phyloP scores from a whole-genome alignment of 1,140 invertebrate species.

The Zaprionus davidi region DNA sequence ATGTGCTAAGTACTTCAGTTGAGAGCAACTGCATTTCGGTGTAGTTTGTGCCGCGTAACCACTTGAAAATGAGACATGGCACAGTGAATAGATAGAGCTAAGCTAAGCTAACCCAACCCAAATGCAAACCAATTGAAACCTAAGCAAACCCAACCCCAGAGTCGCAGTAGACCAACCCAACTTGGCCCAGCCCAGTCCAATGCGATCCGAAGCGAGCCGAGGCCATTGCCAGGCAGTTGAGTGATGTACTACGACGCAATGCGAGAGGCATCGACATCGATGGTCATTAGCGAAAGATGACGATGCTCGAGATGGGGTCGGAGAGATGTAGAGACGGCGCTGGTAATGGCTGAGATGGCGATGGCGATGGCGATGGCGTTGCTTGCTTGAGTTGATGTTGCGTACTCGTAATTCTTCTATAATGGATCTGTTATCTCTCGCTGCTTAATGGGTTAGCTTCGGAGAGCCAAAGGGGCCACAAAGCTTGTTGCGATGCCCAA shows the following conservation, averaged over 20 bases:
- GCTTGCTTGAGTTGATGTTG: slow-evolving; percentile 52
- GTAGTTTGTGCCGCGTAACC: slow-evolving; percentile 46
- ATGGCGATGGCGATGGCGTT: slow-evolving; percentile 18
- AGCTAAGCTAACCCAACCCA: background rate
- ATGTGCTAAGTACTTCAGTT: background rate
- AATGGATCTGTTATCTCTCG: slow-evolving; percentile 80
- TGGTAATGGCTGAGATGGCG: background rate
- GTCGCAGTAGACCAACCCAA: slow-evolving; percentile 1
- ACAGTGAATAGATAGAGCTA: slow-evolving; percentile 24
- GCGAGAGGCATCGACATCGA: slow-evolving; percentile 60
- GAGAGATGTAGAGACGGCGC: too few species aligned
- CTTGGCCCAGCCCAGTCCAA: slow-evolving; percentile 1
- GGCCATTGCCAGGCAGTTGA: slow-evolving; percentile 49
- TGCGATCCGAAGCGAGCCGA: slow-evolving; percentile 5
- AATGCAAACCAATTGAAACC: background rate
- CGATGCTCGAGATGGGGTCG: slow-evolving; percentile 45
- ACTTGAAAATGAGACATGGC: slow-evolving; percentile 64
- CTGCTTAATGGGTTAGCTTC: slow-evolving; percentile 73
- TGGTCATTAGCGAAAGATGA: slow-evolving; percentile 82
- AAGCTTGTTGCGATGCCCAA: slow-evolving; percentile 23
- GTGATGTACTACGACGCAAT: slow-evolving; percentile 69
- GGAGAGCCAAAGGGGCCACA: slow-evolving; percentile 34
- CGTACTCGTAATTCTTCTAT: slow-evolving; percentile 81
- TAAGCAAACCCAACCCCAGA: slow-evolving; percentile 1
- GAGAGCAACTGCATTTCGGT: slow-evolving; percentile 21